Evolutionary conservation across 2,888 invertebrate genomes (phyloP).

Genomic region (Lasius platythorax): DNA sequence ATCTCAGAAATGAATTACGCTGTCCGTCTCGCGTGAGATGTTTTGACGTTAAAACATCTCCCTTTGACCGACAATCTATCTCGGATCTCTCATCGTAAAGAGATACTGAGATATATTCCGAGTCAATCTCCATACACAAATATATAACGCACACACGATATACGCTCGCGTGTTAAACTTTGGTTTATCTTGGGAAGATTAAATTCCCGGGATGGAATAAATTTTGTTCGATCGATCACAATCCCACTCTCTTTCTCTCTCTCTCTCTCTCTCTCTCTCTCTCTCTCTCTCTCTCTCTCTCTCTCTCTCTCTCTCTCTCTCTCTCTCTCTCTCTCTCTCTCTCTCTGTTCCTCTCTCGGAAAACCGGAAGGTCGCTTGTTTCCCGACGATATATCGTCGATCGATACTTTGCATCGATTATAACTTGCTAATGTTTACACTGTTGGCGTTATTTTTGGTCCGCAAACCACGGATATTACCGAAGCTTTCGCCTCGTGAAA

Average conservation of each 20-base stretch:
- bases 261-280: constrained; percentile 9
- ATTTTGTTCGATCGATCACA: constrained; percentile 16
- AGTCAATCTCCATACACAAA: not conserved
- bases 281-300: constrained; percentile 7
- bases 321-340: constrained; percentile 21
- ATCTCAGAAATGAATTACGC: not conserved
- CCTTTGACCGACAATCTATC: not conserved
- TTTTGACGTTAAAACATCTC: constrained; percentile 19
- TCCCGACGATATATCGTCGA: constrained; percentile 30
- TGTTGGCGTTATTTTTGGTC: constrained; percentile 70
- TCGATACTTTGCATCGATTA: constrained; percentile 70
- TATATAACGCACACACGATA: not conserved
- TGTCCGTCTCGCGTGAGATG: constrained; percentile 1
- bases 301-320: not conserved
- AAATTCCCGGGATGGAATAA: constrained; percentile 17
- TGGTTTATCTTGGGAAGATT: constrained; percentile 18
- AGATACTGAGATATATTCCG: not conserved
- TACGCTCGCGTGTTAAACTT: constrained; percentile 17
- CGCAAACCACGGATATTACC: constrained; percentile 65
- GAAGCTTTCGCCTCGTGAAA: constrained; percentile 63
- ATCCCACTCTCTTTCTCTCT: not conserved
- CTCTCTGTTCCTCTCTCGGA: constrained; percentile 7
- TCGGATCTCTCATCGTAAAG: constrained; percentile 23
- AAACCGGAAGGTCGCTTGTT: not conserved
- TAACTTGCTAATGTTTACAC: constrained; percentile 73